These are phyloP conservation scores for Corynorhinus townsendii DNA, from an alignment of 2,113 vertebrate species.

Conservation along the genomic window DNA sequence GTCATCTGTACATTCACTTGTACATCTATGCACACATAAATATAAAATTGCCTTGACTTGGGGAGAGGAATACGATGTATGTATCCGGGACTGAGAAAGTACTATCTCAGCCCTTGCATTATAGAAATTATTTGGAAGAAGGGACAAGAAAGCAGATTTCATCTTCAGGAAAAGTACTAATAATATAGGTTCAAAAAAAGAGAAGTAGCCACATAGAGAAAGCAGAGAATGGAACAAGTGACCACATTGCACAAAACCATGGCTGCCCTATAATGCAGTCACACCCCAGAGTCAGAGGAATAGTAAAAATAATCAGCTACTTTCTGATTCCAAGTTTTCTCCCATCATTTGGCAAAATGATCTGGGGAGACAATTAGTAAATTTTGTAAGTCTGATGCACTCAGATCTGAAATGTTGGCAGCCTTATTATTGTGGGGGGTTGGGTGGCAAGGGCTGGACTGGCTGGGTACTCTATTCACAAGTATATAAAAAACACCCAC, in stretches of 20 bases:
- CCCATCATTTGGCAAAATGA: neutral
- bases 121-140: neutral
- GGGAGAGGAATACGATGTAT: neutral
- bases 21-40: neutral
- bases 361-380: neutral
- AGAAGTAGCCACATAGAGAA: neutral
- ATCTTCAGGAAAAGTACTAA: neutral
- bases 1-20: neutral
- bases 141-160: neutral
- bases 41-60: neutral
- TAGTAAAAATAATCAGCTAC: neutral
- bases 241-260: neutral
- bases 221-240: neutral
- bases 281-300: neutral
- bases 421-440: neutral
- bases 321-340: neutral
- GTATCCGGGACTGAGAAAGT: neutral
- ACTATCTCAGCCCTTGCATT: neutral
- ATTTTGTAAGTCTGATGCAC: neutral
- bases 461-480: neutral
- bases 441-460: neutral
- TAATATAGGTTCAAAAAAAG: neutral
- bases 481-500: neutral
- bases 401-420: neutral
- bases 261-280: no score